Percentiles rank a stretch among this genome's conserved stretches.
Conservation (phyloP, 2,113 vertebrate species). For the Lophochroa leadbeateri region DNA sequence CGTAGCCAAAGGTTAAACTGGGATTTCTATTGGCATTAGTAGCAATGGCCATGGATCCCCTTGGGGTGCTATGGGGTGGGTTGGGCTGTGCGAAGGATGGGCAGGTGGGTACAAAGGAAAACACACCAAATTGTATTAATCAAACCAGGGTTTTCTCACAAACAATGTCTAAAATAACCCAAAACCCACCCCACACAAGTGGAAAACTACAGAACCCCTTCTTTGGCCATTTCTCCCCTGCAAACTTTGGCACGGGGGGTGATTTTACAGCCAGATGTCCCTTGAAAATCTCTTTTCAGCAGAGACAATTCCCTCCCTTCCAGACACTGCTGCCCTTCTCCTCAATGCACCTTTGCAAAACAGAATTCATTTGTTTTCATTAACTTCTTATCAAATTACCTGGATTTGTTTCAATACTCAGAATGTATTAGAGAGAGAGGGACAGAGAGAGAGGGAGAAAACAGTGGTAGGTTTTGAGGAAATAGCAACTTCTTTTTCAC, state of each 20-base stretch:
- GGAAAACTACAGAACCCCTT: neutral
- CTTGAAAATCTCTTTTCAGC: neutral
- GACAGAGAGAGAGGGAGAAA: constrained; percentile 39
- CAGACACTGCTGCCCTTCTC: constrained; percentile 14
- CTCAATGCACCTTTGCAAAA: neutral
- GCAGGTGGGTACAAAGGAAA: neutral
- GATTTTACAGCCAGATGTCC: neutral
- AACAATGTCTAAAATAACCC: neutral
- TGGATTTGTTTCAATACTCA: constrained; percentile 77
- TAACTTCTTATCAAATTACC: constrained; percentile 77
- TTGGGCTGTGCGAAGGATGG: neutral
- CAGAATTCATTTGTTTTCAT: constrained; percentile 73
- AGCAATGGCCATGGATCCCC: accelerated
- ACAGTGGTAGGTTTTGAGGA: constrained; percentile 75
- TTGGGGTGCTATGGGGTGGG: accelerated
- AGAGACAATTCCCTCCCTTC: neutral
- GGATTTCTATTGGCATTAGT: neutral
- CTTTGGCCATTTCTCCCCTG: neutral
- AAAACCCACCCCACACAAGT: neutral
- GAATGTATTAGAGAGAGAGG: constrained; percentile 53
- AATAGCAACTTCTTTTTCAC: constrained; percentile 84
- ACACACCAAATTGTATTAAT: accelerated
- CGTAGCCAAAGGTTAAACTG: accelerated
- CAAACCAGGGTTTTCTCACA: neutral
- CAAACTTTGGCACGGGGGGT: neutral